These are phyloP conservation scores for Phylloscopus collybita DNA, from an alignment of 2,797 vertebrate genomes.

Conservation along the genomic window DNA sequence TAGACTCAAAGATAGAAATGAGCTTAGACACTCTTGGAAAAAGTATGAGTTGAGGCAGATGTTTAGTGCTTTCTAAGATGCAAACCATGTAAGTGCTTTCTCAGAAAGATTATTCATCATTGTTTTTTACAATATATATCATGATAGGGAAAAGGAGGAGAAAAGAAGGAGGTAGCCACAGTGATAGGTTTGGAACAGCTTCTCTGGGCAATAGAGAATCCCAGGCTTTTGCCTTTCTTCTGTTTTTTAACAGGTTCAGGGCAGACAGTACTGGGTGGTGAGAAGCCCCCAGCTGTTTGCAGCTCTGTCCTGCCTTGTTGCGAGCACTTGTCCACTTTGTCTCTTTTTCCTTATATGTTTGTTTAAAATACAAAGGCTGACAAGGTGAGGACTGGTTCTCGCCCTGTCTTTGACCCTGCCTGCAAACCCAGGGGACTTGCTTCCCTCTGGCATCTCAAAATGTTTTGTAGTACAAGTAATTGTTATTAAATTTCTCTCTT, in stretches of 20 bases:
- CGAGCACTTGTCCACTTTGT: background rate
- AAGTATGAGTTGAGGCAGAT: background rate
- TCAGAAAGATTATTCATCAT: background rate
- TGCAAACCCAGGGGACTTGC: background rate
- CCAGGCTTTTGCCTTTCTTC: background rate
- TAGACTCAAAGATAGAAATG: background rate
- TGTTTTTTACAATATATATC: background rate
- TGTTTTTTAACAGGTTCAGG: accelerated
- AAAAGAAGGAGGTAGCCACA: background rate
- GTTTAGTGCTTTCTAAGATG: background rate
- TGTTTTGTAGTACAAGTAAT: background rate
- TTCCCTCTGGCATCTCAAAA: background rate
- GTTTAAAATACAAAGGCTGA: background rate
- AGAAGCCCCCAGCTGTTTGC: background rate
- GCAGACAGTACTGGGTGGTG: background rate
- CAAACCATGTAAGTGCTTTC: background rate
- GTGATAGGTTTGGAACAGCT: background rate
- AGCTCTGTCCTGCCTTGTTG: background rate
- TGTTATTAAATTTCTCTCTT: background rate
- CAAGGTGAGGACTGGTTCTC: background rate
- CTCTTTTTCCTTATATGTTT: background rate
- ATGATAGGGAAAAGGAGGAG: background rate
- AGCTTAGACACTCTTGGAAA: background rate
- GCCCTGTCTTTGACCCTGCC: background rate
- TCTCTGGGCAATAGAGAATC: background rate